A percentile compares a stretch with the other conserved stretches of the same genome.
Evolutionary conservation across 2,888 invertebrate species (phyloP).

Genomic region (Campopleginae sp.): DNA sequence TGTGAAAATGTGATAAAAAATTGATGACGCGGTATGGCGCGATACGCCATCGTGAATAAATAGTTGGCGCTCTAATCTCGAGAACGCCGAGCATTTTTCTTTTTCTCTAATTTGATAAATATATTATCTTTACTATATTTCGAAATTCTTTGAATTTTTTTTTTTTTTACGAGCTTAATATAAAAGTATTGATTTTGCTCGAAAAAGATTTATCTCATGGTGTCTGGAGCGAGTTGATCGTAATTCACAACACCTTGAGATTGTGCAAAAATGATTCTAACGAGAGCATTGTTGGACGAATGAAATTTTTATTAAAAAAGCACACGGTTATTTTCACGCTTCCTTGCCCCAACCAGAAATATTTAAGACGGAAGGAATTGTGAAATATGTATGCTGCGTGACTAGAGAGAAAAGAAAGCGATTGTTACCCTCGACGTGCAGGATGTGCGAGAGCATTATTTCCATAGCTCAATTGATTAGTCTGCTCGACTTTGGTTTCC

Average conservation of each 20-base stretch:
- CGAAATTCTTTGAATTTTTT: constrained; percentile 50
- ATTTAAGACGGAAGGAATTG: not conserved
- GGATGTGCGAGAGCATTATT: constrained; percentile 81
- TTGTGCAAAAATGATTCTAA: not conserved
- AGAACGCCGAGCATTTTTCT: constrained; percentile 12
- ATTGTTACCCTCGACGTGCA: constrained; percentile 86
- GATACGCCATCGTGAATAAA: constrained; percentile 6
- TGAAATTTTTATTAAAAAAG: too few relatives aligned
- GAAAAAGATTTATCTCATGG: constrained; percentile 18
- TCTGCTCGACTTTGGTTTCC: constrained; percentile 79
- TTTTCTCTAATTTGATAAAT: not conserved
- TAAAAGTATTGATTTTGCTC: constrained; percentile 21
- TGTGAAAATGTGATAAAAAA: constrained; percentile 54
- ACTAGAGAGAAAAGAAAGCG: not conserved
- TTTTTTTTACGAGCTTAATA: constrained; percentile 46
- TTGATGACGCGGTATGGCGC: constrained; percentile 30
- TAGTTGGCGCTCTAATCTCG: constrained; percentile 48
- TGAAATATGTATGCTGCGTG: not conserved
- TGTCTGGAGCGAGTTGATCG: not conserved
- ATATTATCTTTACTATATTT: constrained; percentile 57
- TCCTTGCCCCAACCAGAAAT: not conserved
- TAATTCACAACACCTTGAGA: not conserved
- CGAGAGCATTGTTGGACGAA: not conserved
- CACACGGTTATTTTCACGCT: too few relatives aligned
- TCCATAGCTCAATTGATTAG: constrained; percentile 78